Evolutionary conservation across 2,797 vertebrate genomes (phyloP).

Genomic region (Uromys caudimaculatus): DNA sequence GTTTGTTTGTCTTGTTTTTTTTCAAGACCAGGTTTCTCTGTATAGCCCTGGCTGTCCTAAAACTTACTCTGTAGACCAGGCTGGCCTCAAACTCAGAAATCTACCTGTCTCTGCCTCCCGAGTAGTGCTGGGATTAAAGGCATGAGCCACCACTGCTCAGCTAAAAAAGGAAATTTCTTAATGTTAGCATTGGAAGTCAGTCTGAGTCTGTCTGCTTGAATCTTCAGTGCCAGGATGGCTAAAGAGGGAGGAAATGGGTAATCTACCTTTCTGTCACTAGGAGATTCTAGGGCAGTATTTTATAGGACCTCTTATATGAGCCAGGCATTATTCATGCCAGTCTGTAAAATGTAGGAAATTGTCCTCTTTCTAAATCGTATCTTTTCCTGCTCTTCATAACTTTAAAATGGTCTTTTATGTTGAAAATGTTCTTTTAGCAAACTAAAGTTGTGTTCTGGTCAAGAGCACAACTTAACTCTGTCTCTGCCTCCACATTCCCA

Average conservation of each 20-base stretch:
- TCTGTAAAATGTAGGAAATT: constrained; percentile 67
- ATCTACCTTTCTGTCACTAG: constrained; percentile 57
- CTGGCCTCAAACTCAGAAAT: too few species aligned
- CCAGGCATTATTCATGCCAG: constrained; percentile 58
- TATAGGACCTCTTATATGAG: constrained; percentile 49
- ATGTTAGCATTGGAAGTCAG: constrained; percentile 40
- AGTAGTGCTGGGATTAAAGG: too few species aligned
- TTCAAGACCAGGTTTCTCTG: too few species aligned
- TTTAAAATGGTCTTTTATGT: constrained; percentile 69
- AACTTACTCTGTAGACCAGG: too few species aligned
- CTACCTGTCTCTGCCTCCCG: too few species aligned
- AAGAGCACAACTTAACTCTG: constrained; percentile 65
- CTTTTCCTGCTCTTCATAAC: constrained; percentile 52
- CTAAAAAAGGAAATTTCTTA: constrained; percentile 62
- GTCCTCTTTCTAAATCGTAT: constrained; percentile 60
- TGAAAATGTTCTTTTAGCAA: constrained; percentile 73
- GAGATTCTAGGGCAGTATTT: constrained; percentile 60
- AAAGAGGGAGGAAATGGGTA: constrained; percentile 56
- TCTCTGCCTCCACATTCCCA: constrained; percentile 60
- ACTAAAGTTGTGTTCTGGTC: constrained; percentile 70
- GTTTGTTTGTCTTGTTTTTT: too few species aligned
- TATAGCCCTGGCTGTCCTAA: too few species aligned
- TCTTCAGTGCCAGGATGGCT: constrained; percentile 14
- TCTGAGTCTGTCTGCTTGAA: constrained; percentile 47
- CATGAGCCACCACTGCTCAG: too few species aligned